These are phyloP conservation scores for Oostethus manadensis DNA, from an alignment of 2,113 vertebrate genomes.

Conservation along the genomic window DNA sequence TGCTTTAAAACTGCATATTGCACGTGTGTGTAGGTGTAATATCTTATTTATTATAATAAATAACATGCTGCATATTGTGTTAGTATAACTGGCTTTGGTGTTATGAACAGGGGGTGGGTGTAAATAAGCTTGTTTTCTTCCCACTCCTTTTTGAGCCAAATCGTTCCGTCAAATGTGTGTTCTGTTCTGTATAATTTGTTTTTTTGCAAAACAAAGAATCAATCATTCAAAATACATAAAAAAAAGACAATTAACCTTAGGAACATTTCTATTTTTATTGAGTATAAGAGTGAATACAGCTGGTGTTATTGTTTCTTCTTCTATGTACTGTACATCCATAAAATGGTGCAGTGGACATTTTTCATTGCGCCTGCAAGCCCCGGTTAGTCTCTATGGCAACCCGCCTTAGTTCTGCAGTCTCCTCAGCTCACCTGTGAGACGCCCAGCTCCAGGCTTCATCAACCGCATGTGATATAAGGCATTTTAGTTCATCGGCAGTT, in stretches of 20 bases:
- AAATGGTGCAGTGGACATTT: slow-evolving; percentile 40
- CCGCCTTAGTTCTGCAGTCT: slow-evolving; percentile 41
- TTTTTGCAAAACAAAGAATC: no score
- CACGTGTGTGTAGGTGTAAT: no score
- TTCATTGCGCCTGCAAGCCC: slow-evolving; percentile 37
- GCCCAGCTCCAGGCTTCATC: slow-evolving; percentile 36
- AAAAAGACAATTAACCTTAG: slow-evolving; percentile 27
- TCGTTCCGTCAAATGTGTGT: no score
- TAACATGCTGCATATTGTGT: no score
- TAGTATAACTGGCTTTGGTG: no score
- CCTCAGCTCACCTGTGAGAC: slow-evolving; percentile 54
- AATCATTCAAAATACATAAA: not conserved
- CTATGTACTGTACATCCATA: slow-evolving; percentile 48
- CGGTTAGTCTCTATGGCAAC: slow-evolving; percentile 54
- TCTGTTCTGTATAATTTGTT: no score
- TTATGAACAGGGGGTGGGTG: no score
- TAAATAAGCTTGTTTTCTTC: no score
- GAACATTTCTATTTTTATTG: slow-evolving; percentile 74
- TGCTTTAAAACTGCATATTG: no score
- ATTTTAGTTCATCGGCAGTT: slow-evolving; percentile 62
- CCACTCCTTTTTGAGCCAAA: no score
- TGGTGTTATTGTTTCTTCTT: slow-evolving; percentile 59
- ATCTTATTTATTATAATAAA: no score
- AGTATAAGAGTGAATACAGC: slow-evolving; percentile 68
- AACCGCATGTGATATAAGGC: slow-evolving; percentile 67